Evolutionary conservation across 2,113 vertebrate species (phyloP).

Genomic region (Sula dactylatra): DNA sequence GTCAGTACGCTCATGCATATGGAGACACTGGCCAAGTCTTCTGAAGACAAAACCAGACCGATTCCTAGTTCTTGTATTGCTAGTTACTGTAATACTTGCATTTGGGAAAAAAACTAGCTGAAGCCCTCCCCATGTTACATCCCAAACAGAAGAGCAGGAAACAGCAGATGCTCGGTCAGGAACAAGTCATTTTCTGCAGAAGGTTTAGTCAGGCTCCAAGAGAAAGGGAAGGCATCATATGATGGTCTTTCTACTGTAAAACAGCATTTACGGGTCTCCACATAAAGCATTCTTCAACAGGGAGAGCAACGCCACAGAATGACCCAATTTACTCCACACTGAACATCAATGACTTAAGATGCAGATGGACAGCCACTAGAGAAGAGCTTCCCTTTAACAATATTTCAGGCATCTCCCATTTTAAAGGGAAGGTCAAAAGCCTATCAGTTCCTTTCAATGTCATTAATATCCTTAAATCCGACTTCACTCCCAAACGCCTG

Average conservation of each 20-base stretch:
- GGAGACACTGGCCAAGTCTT: neutral
- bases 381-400: neutral
- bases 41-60: neutral
- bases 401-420: neutral
- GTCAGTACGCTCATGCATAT: fast-evolving
- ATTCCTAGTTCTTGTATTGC: neutral
- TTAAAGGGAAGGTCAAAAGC: neutral
- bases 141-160: neutral
- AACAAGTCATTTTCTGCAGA: neutral
- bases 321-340: neutral
- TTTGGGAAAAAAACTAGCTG: too few species aligned
- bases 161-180: fast-evolving
- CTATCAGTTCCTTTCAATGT: fast-evolving
- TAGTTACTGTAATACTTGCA: neutral
- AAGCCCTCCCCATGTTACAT: neutral
- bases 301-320: neutral
- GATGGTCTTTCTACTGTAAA: fast-evolving
- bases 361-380: neutral
- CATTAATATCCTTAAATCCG: fast-evolving
- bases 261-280: neutral
- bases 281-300: fast-evolving
- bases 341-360: neutral
- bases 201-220: neutral
- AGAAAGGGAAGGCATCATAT: neutral
- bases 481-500: fast-evolving